Evolutionary conservation across 2,888 invertebrate species (phyloP).

Genomic region (Dichetophora obliterata): DNA sequence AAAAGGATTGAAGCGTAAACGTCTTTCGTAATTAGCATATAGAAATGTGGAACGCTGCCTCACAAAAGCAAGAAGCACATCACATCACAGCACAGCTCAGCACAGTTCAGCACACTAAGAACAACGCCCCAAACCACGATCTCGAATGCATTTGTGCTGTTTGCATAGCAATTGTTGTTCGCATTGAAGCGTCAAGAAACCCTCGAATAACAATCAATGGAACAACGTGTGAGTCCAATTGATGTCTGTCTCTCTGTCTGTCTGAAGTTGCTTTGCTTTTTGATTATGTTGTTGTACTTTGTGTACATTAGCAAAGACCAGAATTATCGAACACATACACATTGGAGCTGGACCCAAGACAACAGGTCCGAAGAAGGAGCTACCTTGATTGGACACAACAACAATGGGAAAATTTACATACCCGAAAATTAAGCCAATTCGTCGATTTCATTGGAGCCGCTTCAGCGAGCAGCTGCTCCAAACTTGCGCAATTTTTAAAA

Average conservation of each 20-base stretch:
- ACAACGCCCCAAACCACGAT: conserved; percentile 2
- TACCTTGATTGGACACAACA: conserved; percentile 17
- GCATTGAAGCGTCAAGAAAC: conserved; percentile 31
- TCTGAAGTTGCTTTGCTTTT: neutral
- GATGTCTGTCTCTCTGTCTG: conserved; percentile 20
- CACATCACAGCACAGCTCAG: neutral
- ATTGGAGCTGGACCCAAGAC: neutral
- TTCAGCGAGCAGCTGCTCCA: conserved; percentile 13
- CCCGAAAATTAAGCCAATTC: neutral
- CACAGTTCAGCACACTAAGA: neutral
- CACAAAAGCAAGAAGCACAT: neutral
- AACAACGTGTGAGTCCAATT: conserved; percentile 39
- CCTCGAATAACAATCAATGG: conserved; percentile 7
- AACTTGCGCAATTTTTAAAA: conserved; percentile 8
- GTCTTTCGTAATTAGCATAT: conserved; percentile 25
- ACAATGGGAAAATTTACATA: conserved; percentile 1
- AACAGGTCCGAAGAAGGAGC: neutral
- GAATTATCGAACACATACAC: conserved; percentile 2
- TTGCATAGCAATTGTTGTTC: conserved; percentile 24
- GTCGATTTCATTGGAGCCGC: conserved; percentile 6
- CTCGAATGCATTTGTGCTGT: neutral
- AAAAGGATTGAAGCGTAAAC: neutral
- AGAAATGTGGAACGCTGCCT: conserved; percentile 6
- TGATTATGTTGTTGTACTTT: conserved; percentile 12
- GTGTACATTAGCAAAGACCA: neutral